Evolutionary conservation across 2,888 invertebrate species (phyloP).

Genomic region (Rhagonycha lutea): DNA sequence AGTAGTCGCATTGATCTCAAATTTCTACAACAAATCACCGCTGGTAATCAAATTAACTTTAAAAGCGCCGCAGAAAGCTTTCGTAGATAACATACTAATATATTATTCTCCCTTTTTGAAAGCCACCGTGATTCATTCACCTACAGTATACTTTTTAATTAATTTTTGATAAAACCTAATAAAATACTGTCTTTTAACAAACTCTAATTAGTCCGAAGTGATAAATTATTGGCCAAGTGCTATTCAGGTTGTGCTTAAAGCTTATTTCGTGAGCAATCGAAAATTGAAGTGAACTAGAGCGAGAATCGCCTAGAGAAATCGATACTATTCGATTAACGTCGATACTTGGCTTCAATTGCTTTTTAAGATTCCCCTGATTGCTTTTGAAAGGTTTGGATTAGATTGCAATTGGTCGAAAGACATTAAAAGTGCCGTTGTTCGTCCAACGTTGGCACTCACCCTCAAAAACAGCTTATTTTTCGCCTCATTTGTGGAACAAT

Average conservation of each 20-base stretch:
- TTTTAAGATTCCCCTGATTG: conserved; percentile 56
- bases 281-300: conserved; percentile 37
- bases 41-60: conserved; percentile 50
- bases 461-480: conserved; percentile 53
- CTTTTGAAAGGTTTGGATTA: conserved; percentile 56
- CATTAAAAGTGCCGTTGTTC: conserved; percentile 52
- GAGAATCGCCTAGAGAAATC: conserved; percentile 36
- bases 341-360: conserved; percentile 55
- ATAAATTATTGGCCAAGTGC: conserved; percentile 19
- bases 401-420: conserved; percentile 56
- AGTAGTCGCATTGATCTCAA: conserved; percentile 40
- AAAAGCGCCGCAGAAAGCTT: conserved; percentile 47
- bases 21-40: conserved; percentile 49
- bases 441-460: conserved; percentile 36
- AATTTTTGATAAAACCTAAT: neutral
- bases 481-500: conserved; percentile 55
- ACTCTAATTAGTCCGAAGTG: conserved; percentile 21
- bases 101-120: neutral
- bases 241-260: conserved; percentile 25
- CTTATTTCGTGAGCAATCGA: conserved; percentile 21
- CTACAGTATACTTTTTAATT: neutral
- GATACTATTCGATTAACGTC: conserved; percentile 53
- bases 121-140: neutral
- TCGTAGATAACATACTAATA: conserved; percentile 20
- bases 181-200: neutral